These are phyloP conservation scores for Drymonia ruficornis DNA, from an alignment of 2,888 invertebrate species.

Conservation along the genomic window DNA sequence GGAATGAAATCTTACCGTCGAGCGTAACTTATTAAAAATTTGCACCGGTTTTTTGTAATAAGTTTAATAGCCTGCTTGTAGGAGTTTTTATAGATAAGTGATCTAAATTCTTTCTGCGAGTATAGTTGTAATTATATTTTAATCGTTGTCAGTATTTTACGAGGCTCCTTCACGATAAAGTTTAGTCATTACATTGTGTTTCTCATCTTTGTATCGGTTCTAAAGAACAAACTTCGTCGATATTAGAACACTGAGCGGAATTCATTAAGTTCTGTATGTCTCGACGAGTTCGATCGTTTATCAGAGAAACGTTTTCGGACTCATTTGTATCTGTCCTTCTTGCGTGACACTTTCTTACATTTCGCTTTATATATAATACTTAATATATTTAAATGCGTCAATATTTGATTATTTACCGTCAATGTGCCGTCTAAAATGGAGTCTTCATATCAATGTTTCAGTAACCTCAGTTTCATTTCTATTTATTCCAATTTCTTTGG, in stretches of 20 bases:
- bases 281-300: conserved; percentile 34
- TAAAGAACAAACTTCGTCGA: conserved; percentile 1
- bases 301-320: conserved; percentile 36
- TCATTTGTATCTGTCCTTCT: conserved; percentile 45
- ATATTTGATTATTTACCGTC: conserved; percentile 11
- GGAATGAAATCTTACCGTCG: conserved; percentile 4
- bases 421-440: too few relatives aligned
- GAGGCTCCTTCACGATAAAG: background rate
- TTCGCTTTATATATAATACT: conserved; percentile 28
- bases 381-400: conserved; percentile 28
- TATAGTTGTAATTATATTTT: background rate
- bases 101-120: background rate
- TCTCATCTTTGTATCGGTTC: background rate
- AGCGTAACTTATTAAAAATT: conserved; percentile 16
- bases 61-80: background rate
- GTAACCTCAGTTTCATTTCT: too few relatives aligned
- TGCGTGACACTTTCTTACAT: conserved; percentile 33
- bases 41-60: conserved; percentile 14
- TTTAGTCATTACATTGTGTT: background rate
- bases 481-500: background rate
- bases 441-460: background rate
- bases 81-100: background rate
- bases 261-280: conserved; percentile 21
- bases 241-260: conserved; percentile 9
- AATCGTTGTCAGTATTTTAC: background rate